phyloP scores from a whole-genome alignment of 2,888 invertebrate species.

The Andrena fulva region DNA sequence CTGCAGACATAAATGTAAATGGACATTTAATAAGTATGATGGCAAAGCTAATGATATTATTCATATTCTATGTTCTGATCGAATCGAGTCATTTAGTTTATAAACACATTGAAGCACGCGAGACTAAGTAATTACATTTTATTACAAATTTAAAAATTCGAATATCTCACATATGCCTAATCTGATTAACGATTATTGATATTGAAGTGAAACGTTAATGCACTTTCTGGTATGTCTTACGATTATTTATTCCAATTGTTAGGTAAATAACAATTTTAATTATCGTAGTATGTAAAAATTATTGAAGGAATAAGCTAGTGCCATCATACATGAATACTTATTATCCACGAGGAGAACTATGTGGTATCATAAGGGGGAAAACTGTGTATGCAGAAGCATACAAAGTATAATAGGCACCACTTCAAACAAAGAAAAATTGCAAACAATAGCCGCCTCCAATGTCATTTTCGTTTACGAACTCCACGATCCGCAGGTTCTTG shows the following conservation, averaged over 20 bases:
- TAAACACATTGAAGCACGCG: constrained; percentile 25
- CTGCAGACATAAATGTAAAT: constrained; percentile 47
- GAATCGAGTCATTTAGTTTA: constrained; percentile 25
- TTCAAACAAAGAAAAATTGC: constrained; percentile 79
- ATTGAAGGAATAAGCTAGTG: constrained; percentile 47
- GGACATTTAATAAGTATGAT: constrained; percentile 58
- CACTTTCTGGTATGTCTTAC: constrained; percentile 24
- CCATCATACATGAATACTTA: constrained; percentile 57
- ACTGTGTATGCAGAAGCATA: constrained; percentile 78
- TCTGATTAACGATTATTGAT: constrained; percentile 41
- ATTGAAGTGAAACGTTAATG: constrained; percentile 40
- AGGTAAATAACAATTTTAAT: constrained; percentile 42
- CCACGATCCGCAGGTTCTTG: constrained; percentile 72
- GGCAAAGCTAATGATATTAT: constrained; percentile 48
- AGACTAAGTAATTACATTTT: constrained; percentile 33
- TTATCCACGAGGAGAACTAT: constrained; percentile 65
- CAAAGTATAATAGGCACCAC: constrained; percentile 80
- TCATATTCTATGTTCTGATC: constrained; percentile 26
- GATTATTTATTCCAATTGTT: constrained; percentile 41
- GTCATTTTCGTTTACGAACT: constrained; percentile 80
- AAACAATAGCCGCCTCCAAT: constrained; percentile 75
- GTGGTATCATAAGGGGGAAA: constrained; percentile 71
- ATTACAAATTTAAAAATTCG: constrained; percentile 26
- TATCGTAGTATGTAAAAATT: constrained; percentile 5
- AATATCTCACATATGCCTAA: constrained; percentile 18